Conservation (phyloP, 2,113 vertebrate species). For the Macaca fascicularis region DNA sequence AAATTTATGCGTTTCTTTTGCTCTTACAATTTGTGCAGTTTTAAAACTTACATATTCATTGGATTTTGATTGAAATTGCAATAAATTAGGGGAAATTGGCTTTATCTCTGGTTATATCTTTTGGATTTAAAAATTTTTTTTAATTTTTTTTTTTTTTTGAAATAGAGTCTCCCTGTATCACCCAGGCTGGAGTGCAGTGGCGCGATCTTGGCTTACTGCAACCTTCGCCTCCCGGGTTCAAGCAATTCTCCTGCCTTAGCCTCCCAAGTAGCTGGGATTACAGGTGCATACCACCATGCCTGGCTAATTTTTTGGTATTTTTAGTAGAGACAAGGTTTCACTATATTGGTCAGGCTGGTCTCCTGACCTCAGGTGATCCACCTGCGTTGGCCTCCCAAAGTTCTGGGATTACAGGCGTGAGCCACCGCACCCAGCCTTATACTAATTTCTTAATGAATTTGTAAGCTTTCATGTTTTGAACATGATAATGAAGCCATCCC, state of each 20-base stretch:
- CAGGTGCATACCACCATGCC: too few relatives aligned
- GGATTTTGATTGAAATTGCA: neutral
- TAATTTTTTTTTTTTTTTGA: neutral
- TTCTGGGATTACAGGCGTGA: too few relatives aligned
- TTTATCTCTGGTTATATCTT: neutral
- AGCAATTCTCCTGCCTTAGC: neutral
- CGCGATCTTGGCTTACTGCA: neutral
- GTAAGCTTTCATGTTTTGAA: conserved; percentile 30
- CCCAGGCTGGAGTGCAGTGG: neutral
- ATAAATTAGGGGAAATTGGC: neutral
- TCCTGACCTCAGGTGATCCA: too few relatives aligned
- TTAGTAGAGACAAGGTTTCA: too few relatives aligned
- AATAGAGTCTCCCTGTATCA: neutral
- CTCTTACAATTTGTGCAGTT: neutral
- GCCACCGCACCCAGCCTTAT: neutral
- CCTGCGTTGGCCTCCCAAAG: too few relatives aligned
- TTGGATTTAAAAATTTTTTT: neutral
- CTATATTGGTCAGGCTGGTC: too few relatives aligned
- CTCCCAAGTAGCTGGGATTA: too few relatives aligned
- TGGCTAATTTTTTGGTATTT: too few relatives aligned
- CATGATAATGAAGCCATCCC: neutral
- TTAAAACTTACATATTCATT: neutral
- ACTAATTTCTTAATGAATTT: conserved; percentile 1
- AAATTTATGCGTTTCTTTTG: neutral
- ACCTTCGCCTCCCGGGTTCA: neutral